Evolutionary conservation across 2,888 invertebrate genomes (phyloP), one percentile per base, ranked within the genome.

Genomic region (Camptogramma bilineatum): DNA sequence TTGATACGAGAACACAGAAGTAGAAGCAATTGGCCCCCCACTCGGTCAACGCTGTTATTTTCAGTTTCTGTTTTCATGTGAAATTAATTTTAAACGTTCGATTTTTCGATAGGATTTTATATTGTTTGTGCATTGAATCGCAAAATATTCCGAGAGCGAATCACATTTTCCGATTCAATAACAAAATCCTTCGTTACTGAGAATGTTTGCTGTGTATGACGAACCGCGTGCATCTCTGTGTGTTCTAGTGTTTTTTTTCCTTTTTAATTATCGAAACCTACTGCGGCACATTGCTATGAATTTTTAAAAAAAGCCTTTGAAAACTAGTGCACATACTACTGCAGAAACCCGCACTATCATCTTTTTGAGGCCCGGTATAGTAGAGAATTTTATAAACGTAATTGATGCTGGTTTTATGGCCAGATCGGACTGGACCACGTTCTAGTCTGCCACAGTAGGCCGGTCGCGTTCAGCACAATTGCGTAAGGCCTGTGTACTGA

Each of bases 401-500:
- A 44, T 16, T 17, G 44, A 44, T 44, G 5, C 16, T 16, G 16
- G 1, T 17, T 44, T 17, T 44, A 44, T 44, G 4, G 44, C 17
- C 16, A 17, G 7, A 44, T 13, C 34, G 34, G 13, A 2, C 44
- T 44, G 17, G 16, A 17, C 8, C 44, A 17, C 16, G 44, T 44
- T 44, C 13, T 17, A 44, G 17, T 5, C 4, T 44, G 16, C 17
- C 17, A 16, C 44, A 17, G 17, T 44, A 44, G 44, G 44, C 44
- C 8, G 44, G 44, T 44, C 17, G 16, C 44, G 17, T 44, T 17
- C 17, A 44, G 44, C 17, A 44, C 44, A 44, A 47, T 47, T 47
- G 47, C 47, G 51, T 31, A 51, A 51, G n/a, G 50, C 24, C 21
- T 24, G 50, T 39, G 21, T n/a, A 51, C 44, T 8, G 44, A 44